phyloP scores from a whole-genome alignment of 2,797 vertebrate species.

The Ctenosaura bakeri region DNA sequence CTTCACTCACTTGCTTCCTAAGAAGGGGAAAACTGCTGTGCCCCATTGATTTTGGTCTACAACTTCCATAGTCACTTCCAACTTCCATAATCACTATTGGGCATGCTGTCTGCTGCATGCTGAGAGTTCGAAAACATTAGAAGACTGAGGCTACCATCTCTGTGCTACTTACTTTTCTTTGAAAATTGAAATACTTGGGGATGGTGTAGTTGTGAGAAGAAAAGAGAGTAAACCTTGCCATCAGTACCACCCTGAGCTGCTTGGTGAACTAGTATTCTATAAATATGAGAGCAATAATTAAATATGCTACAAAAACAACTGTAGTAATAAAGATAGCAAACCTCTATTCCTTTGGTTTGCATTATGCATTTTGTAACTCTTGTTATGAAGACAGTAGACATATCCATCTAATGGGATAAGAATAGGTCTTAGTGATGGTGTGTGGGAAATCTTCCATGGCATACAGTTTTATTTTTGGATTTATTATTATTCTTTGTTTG shows the following conservation, averaged over 20 bases:
- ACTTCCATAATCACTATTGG: background rate
- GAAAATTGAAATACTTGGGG: too few relatives aligned
- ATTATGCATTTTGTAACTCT: background rate
- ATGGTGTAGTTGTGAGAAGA: background rate
- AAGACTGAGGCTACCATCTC: background rate
- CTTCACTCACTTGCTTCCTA: background rate
- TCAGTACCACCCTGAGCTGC: too few relatives aligned
- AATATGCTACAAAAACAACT: background rate
- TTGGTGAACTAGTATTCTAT: too few relatives aligned
- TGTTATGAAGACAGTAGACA: background rate
- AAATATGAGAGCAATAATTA: background rate
- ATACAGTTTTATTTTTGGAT: constrained; percentile 30
- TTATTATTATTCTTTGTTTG: background rate
- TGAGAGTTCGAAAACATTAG: background rate
- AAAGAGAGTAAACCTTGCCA: background rate
- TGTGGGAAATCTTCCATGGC: constrained; percentile 3
- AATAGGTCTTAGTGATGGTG: background rate
- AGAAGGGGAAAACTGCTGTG: background rate
- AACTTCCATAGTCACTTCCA: background rate
- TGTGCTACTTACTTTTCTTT: background rate
- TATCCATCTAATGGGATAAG: background rate
- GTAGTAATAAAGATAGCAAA: background rate
- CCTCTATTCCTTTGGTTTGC: background rate
- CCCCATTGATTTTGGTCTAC: background rate
- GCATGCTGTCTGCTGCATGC: background rate